Percentiles rank a stretch among this genome's conserved stretches.
phyloP scores from a whole-genome alignment of 1,140 invertebrate species.

The Trypoxylus dichotomus region DNA sequence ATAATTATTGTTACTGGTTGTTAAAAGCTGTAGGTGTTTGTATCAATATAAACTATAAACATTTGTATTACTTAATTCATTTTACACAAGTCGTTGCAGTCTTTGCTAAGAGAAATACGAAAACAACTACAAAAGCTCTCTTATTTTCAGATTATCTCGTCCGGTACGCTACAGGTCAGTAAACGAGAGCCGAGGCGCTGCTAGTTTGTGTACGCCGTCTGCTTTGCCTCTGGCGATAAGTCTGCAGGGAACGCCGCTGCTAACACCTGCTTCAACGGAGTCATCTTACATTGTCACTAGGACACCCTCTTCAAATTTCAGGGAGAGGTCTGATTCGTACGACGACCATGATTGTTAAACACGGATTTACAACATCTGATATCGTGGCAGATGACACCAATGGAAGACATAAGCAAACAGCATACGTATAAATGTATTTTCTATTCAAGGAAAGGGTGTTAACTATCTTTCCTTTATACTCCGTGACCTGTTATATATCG shows the following conservation, averaged over 20 bases:
- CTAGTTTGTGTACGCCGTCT: constrained; percentile 61
- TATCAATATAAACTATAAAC: no score
- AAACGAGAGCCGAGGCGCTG: constrained; percentile 60
- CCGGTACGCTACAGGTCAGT: constrained; percentile 64
- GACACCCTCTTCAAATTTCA: constrained; percentile 50
- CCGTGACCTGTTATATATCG: constrained; percentile 4
- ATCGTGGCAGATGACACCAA: neutral
- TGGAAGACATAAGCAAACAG: neutral
- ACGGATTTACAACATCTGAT: neutral
- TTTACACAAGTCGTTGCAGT: no score
- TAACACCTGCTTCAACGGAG: constrained; percentile 57
- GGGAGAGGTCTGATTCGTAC: constrained; percentile 42
- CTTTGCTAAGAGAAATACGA: neutral
- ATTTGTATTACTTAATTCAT: no score
- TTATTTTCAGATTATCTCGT: constrained; percentile 58
- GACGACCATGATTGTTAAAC: constrained; percentile 49
- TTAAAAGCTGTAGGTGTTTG: no score
- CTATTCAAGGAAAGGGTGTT: neutral
- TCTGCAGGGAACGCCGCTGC: constrained; percentile 61
- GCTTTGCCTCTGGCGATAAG: constrained; percentile 65
- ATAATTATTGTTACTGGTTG: no score
- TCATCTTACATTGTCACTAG: constrained; percentile 49
- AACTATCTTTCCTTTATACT: neutral
- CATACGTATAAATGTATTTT: constrained; percentile 13
- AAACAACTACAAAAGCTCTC: neutral